Evolutionary conservation across 2,113 vertebrate genomes (phyloP), one percentile per base, ranked within the genome.

Genomic region (Antechinus stuartii): DNA sequence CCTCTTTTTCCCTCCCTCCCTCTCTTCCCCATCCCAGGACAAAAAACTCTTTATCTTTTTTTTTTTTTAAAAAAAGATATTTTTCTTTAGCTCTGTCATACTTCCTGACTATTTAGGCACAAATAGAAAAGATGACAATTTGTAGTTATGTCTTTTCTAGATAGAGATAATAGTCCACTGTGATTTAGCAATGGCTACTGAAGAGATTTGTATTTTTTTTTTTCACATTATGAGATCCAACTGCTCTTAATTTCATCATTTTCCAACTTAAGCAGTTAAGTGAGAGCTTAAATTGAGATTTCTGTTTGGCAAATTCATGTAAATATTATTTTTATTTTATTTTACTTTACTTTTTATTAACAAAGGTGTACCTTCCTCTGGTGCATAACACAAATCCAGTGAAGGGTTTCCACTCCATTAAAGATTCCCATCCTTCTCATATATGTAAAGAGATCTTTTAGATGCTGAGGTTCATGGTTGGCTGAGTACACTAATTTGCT

Each of bases 201-300:
- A 90, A 91, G 30, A 93, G 54, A 92, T 46, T 76, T 22, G 12
- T 1, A 0, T 3, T 92, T 97, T 2, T 92, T 97, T 2, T 96
- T 94, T 95, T 56, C 91, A 26, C 57, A 27, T 56, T 84, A 91
- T 1, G 95, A 55, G 19, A 52, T n/a, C 96, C 93, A 92, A 89
- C 90, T 92, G 47, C 6, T 52, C 35, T 76, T 68, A 54, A 16
- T n/a, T 50, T 91, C 57, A 91, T 95, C 14, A 24, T 1, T 53
- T 84, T 95, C 94, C 61, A 91, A 92, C 61, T 54, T 93, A n/a
- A 76, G 61, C 19, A 76, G 61, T 14, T n/a, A 76, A 91, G 14
- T 91, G 95, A 96, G 90, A 94, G 95, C 95, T n/a, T 94, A 53
- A 95, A 97, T 91, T 91, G 91, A 96, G 2, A 25, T 93, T 94